phyloP scores from a whole-genome alignment of 2,113 vertebrate species.

The Otus sunia region DNA sequence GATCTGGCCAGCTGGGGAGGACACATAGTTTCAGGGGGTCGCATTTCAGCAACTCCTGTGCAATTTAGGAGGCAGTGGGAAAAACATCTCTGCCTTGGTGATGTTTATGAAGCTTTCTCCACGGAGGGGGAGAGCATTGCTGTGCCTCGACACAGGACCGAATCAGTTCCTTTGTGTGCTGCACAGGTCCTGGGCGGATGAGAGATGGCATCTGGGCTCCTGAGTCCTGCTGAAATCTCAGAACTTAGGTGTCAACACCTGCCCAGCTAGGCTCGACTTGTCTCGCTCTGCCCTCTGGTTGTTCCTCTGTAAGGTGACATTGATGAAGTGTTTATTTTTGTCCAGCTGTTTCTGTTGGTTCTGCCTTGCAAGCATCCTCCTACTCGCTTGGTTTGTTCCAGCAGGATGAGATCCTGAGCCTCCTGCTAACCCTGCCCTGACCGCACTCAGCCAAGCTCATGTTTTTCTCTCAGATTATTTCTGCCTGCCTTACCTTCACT shows the following conservation, averaged over 20 bases:
- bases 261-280: not conserved
- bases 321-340: not conserved
- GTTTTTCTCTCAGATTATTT: not conserved
- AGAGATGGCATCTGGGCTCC: not conserved
- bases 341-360: not conserved
- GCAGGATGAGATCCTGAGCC: not conserved
- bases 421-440: not conserved
- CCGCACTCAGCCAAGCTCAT: rapidly evolving
- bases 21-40: too few species aligned
- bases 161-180: not conserved
- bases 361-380: not conserved
- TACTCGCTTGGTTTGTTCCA: not conserved
- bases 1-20: not conserved
- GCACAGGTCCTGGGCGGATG: not conserved
- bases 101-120: not conserved
- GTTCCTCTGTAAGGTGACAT: not conserved
- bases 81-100: not conserved
- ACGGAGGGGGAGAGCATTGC: not conserved
- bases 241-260: not conserved
- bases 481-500: constrained; percentile 12
- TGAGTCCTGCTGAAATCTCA: not conserved
- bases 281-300: not conserved
- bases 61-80: not conserved
- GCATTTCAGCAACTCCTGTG: not conserved
- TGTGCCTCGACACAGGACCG: rapidly evolving